A percentile compares a stretch with the other conserved stretches of the same genome.
phyloP scores from a whole-genome alignment of 2,797 vertebrate genomes.

The Echeneis naucrates region DNA sequence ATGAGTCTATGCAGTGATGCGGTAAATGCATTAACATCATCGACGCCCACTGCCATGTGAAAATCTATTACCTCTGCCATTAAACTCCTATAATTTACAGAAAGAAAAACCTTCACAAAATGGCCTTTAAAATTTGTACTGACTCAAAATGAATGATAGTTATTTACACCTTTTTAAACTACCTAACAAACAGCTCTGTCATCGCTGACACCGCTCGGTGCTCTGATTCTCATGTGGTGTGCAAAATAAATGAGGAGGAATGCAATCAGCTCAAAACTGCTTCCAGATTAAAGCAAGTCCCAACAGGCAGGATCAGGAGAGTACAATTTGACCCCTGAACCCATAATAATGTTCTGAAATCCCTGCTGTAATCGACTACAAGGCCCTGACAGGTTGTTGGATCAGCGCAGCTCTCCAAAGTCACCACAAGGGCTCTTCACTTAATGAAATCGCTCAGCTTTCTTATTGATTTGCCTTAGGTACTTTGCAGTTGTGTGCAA shows the following conservation, averaged over 20 bases:
- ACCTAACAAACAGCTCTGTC: constrained; percentile 38
- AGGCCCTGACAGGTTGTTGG: constrained; percentile 70
- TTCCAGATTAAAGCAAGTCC: constrained; percentile 70
- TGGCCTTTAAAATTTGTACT: not conserved
- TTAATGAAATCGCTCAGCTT: constrained; percentile 81
- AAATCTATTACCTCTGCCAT: not conserved
- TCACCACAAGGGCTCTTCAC: constrained; percentile 76
- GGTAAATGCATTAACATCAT: not conserved
- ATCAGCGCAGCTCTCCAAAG: constrained; percentile 68
- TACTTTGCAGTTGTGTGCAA: constrained; percentile 75
- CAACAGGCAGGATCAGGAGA: constrained; percentile 58
- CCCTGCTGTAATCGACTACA: constrained; percentile 71
- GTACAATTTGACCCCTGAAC: constrained; percentile 75
- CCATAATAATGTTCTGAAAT: constrained; percentile 75
- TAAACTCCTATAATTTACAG: not conserved
- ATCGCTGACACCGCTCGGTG: constrained; percentile 10
- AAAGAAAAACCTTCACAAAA: not conserved
- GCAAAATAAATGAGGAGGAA: constrained; percentile 71
- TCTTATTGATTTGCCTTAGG: constrained; percentile 80
- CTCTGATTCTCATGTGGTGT: constrained; percentile 40
- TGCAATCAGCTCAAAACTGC: constrained; percentile 68
- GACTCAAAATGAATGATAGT: constrained; percentile 8
- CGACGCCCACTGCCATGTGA: not conserved
- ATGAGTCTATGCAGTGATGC: not conserved
- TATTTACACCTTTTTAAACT: constrained; percentile 14